Evolutionary conservation across 2,888 invertebrate species (phyloP), one percentile per base, ranked within the genome.

Genomic region (Ophion ellenae): DNA sequence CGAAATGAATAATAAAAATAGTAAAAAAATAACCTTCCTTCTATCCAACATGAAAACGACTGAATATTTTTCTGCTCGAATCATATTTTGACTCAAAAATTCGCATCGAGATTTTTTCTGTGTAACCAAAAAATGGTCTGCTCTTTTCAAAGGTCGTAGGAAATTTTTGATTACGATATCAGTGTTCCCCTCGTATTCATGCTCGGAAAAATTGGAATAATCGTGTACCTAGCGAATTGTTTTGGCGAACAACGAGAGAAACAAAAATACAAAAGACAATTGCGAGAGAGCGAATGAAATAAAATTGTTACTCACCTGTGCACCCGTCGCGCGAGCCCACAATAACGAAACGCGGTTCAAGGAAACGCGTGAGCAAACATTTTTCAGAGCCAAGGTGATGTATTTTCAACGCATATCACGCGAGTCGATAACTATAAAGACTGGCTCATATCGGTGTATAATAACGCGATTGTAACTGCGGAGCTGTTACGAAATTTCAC

Each of bases 381-480:
- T 83, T 74, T 81, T 75, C 36, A 69, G 66, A 82, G 80, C 78
- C 84, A 87, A 86, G 86, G 86, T 83, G 81, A 87, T 85, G 81
- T 83, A 85, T 87, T 86, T 85, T 74, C 66, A 71, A 81, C 64
- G 45, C 61, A 36, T 76, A 53, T 53, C 53, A 53, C 45, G 20
- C 69, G 57, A 80, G 79, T 76, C 77, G 75, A 78, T 71, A 71
- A 59, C 28, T 47, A 63, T n/a, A 61, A 70, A 28, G 47, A 24
- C n/a, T 40, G 20, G 47, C 3, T n/a, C n/a, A 17, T 70, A 53
- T 53, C 53, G 14, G 53, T 5, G 53, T 53, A 53, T 17, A 53
- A 53, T 53, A 53, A 53, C 14, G 53, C 53, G 17, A 53, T 17
- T 53, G 4, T 17, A 53, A 53, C 11, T 5, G 17, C 17, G 17